Evolutionary conservation across 2,888 invertebrate species (phyloP).

Genomic region (Scaptomyza cyrtandrae): DNA sequence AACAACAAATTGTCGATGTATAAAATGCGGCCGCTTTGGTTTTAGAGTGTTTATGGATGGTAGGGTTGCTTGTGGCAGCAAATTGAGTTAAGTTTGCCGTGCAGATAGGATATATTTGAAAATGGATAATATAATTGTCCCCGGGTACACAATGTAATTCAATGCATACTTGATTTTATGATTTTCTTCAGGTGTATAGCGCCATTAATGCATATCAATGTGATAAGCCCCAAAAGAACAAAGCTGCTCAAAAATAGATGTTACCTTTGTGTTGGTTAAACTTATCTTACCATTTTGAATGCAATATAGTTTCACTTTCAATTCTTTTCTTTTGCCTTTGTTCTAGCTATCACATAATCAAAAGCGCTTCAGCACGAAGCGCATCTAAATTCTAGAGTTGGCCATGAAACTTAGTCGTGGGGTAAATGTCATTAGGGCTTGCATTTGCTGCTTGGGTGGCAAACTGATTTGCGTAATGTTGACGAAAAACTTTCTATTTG

Average conservation of each 20-base stretch:
- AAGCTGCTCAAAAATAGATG: neutral
- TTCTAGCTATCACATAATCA: neutral
- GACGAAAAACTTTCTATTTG: constrained; percentile 64
- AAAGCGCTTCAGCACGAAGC: neutral
- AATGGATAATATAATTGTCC: constrained; percentile 77
- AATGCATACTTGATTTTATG: constrained; percentile 80
- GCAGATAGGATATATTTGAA: constrained; percentile 13
- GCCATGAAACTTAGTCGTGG: constrained; percentile 39
- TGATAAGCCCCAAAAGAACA: neutral
- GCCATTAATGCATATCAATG: constrained; percentile 54
- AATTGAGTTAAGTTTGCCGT: constrained; percentile 71
- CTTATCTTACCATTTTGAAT: neutral
- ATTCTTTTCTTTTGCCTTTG: neutral
- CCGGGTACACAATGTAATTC: constrained; percentile 64
- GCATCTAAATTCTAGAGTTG: constrained; percentile 7
- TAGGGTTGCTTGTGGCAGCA: constrained; percentile 68
- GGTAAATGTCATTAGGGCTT: constrained; percentile 65
- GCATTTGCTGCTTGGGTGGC: constrained; percentile 66
- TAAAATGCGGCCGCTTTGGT: constrained; percentile 64
- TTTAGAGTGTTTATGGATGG: neutral
- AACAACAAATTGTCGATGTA: constrained; percentile 60
- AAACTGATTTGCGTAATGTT: constrained; percentile 81
- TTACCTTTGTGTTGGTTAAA: neutral
- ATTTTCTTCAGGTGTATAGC: constrained; percentile 50
- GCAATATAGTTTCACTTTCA: neutral